phyloP scores from a whole-genome alignment of 2,797 vertebrate species.

The Columba guinea region DNA sequence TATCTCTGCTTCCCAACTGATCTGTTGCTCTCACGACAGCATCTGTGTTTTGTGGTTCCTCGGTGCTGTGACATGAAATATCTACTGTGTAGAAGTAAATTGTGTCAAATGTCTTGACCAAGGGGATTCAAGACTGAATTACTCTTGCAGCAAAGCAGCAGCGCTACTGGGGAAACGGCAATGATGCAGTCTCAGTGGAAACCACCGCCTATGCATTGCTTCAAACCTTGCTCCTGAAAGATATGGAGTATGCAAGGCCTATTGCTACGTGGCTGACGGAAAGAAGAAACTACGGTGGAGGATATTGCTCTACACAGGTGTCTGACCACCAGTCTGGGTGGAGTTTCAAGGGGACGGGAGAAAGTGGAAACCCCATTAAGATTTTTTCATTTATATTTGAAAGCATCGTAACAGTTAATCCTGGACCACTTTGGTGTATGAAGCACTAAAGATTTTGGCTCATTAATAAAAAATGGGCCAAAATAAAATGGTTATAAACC shows the following conservation, averaged over 20 bases:
- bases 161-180: constrained; percentile 70
- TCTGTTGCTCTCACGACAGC: neutral
- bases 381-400: neutral
- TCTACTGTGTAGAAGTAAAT: neutral
- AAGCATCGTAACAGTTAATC: neutral
- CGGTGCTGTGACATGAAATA: neutral
- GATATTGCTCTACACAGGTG: constrained; percentile 79
- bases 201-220: constrained; percentile 74
- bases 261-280: constrained; percentile 70
- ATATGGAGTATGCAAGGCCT: constrained; percentile 17
- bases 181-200: constrained; percentile 65
- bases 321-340: neutral
- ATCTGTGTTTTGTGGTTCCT: neutral
- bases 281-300: constrained; percentile 71
- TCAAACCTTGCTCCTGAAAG: constrained; percentile 41
- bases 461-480: neutral
- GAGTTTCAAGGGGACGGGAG: too few relatives aligned
- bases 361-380: neutral
- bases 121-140: neutral
- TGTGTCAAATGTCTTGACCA: neutral
- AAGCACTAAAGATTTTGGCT: neutral
- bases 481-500: neutral
- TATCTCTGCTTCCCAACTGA: neutral
- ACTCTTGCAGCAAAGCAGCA: constrained; percentile 49
- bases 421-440: neutral